These are phyloP conservation scores for Pyrgus malvae DNA, from an alignment of 2,888 invertebrate species.

Conservation along the genomic window DNA sequence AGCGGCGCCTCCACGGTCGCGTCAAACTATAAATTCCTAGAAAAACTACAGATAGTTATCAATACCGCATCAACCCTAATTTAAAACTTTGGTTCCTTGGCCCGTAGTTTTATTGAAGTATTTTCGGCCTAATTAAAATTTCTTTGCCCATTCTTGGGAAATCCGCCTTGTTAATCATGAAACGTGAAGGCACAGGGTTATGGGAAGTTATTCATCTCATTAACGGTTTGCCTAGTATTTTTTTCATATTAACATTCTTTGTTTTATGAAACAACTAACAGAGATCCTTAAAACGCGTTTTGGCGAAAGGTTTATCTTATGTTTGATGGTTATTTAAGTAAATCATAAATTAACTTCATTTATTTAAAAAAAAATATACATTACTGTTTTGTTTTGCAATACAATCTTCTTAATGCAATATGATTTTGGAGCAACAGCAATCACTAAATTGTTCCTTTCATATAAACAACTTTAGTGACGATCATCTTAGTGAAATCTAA, in stretches of 20 bases:
- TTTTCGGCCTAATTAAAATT: slow-evolving; percentile 73
- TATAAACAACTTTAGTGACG: too few species aligned
- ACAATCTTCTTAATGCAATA: too few species aligned
- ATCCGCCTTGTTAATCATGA: slow-evolving; percentile 41
- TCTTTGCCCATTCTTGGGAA: slow-evolving; percentile 52
- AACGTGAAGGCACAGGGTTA: slow-evolving; percentile 37
- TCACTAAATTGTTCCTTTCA: too few species aligned
- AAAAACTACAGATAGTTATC: slow-evolving; percentile 58
- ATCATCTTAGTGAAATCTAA: too few species aligned
- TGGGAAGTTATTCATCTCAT: slow-evolving; percentile 54
- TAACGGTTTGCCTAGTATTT: slow-evolving; percentile 35
- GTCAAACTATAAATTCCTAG: slow-evolving; percentile 61
- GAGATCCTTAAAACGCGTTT: too few species aligned
- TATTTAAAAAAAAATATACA: too few species aligned
- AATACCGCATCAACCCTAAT: slow-evolving; percentile 54
- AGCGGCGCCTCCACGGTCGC: slow-evolving; percentile 47
- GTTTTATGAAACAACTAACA: background rate
- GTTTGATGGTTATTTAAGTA: too few species aligned
- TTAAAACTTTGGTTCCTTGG: slow-evolving; percentile 57
- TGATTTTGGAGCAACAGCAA: too few species aligned
- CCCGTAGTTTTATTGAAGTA: slow-evolving; percentile 66
- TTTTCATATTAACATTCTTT: slow-evolving; percentile 5
- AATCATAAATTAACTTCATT: too few species aligned
- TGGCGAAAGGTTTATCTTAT: too few species aligned
- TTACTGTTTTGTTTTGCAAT: too few species aligned